A percentile compares a stretch with the other conserved stretches of the same genome.
Conservation (phyloP, 1,140 invertebrate genomes). For the Pseudomyrmex gracilis region DNA sequence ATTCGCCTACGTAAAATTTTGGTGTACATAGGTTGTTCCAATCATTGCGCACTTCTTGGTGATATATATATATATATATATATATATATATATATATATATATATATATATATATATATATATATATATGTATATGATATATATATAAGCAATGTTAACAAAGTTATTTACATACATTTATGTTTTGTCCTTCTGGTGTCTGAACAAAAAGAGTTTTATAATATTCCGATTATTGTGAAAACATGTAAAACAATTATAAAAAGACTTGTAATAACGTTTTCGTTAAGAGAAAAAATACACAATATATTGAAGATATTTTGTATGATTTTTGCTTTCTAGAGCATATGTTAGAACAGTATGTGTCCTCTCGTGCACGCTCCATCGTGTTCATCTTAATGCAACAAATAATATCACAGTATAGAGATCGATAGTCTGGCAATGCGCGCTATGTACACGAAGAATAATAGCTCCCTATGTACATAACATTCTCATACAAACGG, state of each 20-base stretch:
- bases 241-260: too few species aligned
- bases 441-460: constrained; percentile 78
- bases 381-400: constrained; percentile 59
- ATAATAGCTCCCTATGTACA: constrained; percentile 60
- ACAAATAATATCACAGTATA: constrained; percentile 85
- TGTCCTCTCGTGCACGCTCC: not conserved
- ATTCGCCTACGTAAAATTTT: constrained; percentile 13
- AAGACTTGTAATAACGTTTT: too few species aligned
- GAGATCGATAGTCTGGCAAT: constrained; percentile 83
- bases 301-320: not conserved
- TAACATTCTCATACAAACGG: not conserved
- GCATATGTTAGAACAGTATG: constrained; percentile 26
- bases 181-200: too few species aligned
- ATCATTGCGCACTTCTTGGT: constrained; percentile 32
- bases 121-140: too few species aligned
- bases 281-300: too few species aligned
- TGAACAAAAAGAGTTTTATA: too few species aligned
- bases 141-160: too few species aligned
- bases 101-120: not conserved
- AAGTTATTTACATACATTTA: too few species aligned
- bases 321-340: constrained; percentile 12
- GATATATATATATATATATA: not conserved
- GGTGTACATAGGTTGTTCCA: constrained; percentile 8
- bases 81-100: not conserved
- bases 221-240: too few species aligned